Base-by-base conservation (phyloP, 2,888 invertebrate species). In the Parthenolecanium corni region DNA sequence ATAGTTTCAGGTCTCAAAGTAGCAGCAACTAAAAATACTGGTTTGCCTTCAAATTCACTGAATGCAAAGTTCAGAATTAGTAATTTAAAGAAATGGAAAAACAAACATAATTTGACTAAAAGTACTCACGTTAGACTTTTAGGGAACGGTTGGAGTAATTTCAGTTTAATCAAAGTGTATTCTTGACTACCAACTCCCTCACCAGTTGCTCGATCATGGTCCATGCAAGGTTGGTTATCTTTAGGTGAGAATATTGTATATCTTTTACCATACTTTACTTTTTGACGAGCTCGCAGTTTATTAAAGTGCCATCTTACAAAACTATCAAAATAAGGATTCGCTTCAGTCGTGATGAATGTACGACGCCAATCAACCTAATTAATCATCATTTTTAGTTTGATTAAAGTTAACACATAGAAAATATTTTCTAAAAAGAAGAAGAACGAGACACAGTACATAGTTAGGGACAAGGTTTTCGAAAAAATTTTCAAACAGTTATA, bases 221-320 rank as follows among this genome's bases (percentile, higher is more conserved):
- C 98, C 98, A 99, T 98, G 73, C 98, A 99, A 0, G 98, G 97
- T 73, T 99, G 98, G 9, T 86, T 86, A 76, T 99, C 98, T 71
- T 88, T 83, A 0, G 96, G 94, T 0, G 96, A 97, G 75, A 82
- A 99, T 67, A 99, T 88, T 0, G 96, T 94, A 72, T 96, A 89
- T 5, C 98, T 80, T 76, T 99, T 98, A 18, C 98, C 98, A 76
- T 90, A 99, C 77, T 90, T 85, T 25, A 98, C 83, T 76, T 94
- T 95, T 66, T 91, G 89, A 52, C 85, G 80, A 65, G 84, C 84
- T 72, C 84, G 90, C 23, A 98, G 77, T 67, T 86, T 85, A 64
- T 85, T 75, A 74, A 91, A 98, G 74, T 97, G 97, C 98, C 98
- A 98, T 64, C 89, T 81, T 1, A 98, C 86, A 75, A 99, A 99